A percentile compares a stretch with the other conserved stretches of the same genome.
Evolutionary conservation across 2,113 vertebrate genomes (phyloP).

Genomic region (Vulpes ferrilata): DNA sequence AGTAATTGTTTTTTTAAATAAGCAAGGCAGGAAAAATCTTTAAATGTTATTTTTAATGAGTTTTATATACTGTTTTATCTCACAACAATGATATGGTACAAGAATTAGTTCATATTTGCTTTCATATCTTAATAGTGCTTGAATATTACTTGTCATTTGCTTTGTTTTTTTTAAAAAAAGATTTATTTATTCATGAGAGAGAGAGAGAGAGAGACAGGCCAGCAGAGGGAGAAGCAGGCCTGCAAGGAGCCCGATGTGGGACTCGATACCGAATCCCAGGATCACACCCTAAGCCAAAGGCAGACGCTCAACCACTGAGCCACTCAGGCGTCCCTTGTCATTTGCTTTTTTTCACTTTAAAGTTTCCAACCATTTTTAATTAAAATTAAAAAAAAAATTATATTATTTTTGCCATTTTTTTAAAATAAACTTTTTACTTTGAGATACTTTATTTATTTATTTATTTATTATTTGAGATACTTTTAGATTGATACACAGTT

Average conservation of each 20-base stretch:
- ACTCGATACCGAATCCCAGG: no score
- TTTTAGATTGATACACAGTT: neutral
- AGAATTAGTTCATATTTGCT: constrained; percentile 21
- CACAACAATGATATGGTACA: neutral
- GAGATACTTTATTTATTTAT: neutral
- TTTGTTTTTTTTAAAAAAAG: no score
- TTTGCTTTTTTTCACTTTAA: constrained; percentile 4
- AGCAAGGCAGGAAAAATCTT: neutral
- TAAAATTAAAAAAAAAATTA: neutral
- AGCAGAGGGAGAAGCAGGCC: no score
- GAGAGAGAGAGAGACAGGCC: no score
- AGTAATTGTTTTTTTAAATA: neutral
- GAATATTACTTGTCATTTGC: neutral
- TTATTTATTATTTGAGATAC: neutral
- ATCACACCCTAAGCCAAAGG: no score
- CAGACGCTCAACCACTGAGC: no score
- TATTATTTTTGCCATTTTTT: neutral
- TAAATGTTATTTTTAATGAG: neutral
- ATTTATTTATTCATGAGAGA: no score
- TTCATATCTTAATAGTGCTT: constrained; percentile 36
- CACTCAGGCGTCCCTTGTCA: neutral
- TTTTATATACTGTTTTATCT: neutral
- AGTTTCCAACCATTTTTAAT: neutral
- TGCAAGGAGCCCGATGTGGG: no score
- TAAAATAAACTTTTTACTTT: neutral